Base-by-base conservation (phyloP, 1,140 invertebrate species). In the Drosophila melanica region DNA sequence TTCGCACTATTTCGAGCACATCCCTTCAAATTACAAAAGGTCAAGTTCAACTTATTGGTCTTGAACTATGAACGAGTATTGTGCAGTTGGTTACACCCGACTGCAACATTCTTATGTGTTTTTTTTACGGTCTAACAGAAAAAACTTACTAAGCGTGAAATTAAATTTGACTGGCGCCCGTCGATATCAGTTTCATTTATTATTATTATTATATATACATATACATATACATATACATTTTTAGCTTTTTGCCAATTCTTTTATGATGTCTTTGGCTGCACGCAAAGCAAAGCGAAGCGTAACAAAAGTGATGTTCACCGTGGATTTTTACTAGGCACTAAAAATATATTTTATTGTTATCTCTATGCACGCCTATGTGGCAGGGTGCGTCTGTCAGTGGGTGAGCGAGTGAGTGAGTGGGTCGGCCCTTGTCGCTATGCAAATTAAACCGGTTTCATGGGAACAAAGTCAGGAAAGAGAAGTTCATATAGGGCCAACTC, bases 291-390 rank as follows among this genome's bases (percentile, higher is more conserved):
- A 68, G 60, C 68, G 58, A 75, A 77, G 77, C 81, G 74, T 67
- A 77, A 85, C 81, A 81, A 86, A 73, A 71, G 57, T 78, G 64
- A 82, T 78, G 80, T 81, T 63, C 81, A 81, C 66, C 59, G 78
- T 78, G 82, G 82, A 86, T 86, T 87, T 86, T 87, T 86, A 86
- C 78, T 81, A 72, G 70, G 71, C 79, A 86, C 75, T 86, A 73
- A 86, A 86, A 87, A 76, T 86, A 87, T 86, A 87, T 76, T 81
- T 86, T 86, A 86, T 86, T 87, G 81, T 76, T 87, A 72, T 86
- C 74, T 66, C 20, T 44, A 59, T 59, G 63, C 16, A 33, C 16
- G 39, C 44, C 42, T 37, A 18, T 48, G 44, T 18, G 58, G 48
- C 30, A 7, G 35, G 8, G 11, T 33, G 39, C 44, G 23, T 48